These are phyloP conservation scores for Penaeus japonicus DNA, from an alignment of 1,140 invertebrate species.

Conservation along the genomic window DNA sequence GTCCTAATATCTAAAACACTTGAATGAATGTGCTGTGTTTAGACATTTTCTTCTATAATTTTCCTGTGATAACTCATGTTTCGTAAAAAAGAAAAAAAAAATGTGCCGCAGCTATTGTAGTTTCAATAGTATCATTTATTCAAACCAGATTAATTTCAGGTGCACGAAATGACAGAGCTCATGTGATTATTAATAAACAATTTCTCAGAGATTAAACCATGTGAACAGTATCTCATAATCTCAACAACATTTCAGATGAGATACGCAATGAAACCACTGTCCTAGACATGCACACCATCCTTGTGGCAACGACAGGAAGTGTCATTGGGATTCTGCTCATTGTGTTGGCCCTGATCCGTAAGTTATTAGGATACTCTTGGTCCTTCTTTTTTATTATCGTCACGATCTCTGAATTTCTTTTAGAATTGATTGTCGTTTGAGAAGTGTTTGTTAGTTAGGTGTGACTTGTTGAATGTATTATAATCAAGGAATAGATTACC, in stretches of 20 bases:
- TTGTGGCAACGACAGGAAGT: constrained; percentile 63
- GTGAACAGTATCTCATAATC: background rate
- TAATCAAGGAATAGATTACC: background rate
- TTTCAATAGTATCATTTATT: too few relatives aligned
- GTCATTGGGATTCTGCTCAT: constrained; percentile 63
- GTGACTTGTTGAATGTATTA: background rate
- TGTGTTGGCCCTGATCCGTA: constrained; percentile 62
- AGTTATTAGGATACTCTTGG: background rate
- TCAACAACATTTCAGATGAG: background rate
- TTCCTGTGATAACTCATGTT: too few relatives aligned
- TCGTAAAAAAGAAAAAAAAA: too few relatives aligned
- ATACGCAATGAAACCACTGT: constrained; percentile 57
- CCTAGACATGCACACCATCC: constrained; percentile 60
- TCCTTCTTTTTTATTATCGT: background rate
- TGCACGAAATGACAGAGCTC: background rate
- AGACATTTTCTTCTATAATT: too few relatives aligned
- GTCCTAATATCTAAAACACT: too few relatives aligned
- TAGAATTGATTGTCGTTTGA: background rate
- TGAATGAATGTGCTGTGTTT: too few relatives aligned
- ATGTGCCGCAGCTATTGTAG: too few relatives aligned
- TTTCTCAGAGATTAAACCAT: background rate
- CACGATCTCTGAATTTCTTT: background rate
- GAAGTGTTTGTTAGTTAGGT: background rate
- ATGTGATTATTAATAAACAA: background rate
- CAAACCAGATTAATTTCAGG: background rate